Conservation (phyloP, 2,113 vertebrate genomes). For the Epinephelus fuscoguttatus region DNA sequence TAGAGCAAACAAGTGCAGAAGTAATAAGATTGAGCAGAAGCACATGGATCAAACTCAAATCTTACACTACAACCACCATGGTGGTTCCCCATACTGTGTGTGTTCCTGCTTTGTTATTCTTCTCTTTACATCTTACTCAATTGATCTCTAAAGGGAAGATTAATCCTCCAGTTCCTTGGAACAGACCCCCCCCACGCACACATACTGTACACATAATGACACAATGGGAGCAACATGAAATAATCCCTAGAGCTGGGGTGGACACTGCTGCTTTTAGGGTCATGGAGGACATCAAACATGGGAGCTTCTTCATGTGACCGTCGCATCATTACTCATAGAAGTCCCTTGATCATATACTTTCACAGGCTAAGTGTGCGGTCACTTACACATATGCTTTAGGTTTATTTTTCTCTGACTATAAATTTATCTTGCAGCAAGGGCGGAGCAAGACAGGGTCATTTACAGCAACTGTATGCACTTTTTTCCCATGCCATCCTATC, state of each 20-base stretch:
- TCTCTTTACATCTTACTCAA: not conserved
- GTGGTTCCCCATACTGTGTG: not conserved
- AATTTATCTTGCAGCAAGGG: too few species aligned
- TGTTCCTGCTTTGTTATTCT: not conserved
- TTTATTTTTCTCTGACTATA: too few species aligned
- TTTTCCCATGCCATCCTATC: too few species aligned
- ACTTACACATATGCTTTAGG: too few species aligned
- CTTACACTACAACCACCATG: not conserved
- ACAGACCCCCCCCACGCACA: not conserved
- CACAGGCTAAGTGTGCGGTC: too few species aligned
- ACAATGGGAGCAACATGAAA: not conserved
- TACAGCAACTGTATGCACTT: too few species aligned
- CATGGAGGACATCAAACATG: not conserved
- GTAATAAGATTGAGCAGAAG: conserved; percentile 13
- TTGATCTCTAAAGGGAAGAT: conserved; percentile 12
- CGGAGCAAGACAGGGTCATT: too few species aligned
- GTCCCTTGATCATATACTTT: too few species aligned
- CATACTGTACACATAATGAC: not conserved
- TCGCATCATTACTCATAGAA: not conserved
- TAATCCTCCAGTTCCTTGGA: not conserved
- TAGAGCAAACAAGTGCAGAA: conserved; percentile 35
- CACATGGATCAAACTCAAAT: not conserved
- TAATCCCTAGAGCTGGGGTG: not conserved
- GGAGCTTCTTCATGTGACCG: not conserved
- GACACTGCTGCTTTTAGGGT: not conserved